Percentiles rank a stretch among this genome's conserved stretches.
These are phyloP conservation scores for Alaudala cheleensis DNA, from an alignment of 2,113 vertebrate genomes.

Conservation along the genomic window DNA sequence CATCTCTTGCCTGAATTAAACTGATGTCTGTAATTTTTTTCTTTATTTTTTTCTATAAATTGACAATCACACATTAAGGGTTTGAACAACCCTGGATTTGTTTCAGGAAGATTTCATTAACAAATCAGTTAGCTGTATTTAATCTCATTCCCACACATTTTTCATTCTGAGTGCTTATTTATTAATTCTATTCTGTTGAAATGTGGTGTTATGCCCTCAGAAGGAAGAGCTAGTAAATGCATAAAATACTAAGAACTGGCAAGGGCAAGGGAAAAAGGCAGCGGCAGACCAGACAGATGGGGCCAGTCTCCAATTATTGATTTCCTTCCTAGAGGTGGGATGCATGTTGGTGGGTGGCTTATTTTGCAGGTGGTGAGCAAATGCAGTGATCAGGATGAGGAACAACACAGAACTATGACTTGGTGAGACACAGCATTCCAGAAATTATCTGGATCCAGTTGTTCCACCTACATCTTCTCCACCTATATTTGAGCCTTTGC, in stretches of 20 bases:
- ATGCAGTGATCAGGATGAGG: no score
- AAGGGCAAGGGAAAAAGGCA: background rate
- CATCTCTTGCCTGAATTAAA: background rate
- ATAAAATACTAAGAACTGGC: background rate
- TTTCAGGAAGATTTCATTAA: background rate
- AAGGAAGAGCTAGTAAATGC: background rate
- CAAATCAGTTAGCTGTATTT: background rate
- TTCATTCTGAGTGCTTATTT: background rate
- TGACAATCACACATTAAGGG: background rate
- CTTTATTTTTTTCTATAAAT: background rate
- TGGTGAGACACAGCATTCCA: background rate
- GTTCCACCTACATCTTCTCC: background rate
- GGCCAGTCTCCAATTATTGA: background rate
- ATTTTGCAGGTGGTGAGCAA: background rate
- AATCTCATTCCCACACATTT: background rate
- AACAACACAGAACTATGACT: fast-evolving
- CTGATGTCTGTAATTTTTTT: background rate
- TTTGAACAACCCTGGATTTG: background rate
- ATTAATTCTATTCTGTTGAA: background rate
- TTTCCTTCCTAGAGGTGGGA: background rate
- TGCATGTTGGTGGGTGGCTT: background rate
- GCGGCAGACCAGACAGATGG: background rate
- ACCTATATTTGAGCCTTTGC: background rate
- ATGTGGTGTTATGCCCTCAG: fast-evolving
- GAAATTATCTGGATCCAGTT: background rate